Percentiles rank a stretch among this genome's conserved stretches.
Evolutionary conservation across 2,113 vertebrate genomes (phyloP).

Genomic region (Pitta sordida): DNA sequence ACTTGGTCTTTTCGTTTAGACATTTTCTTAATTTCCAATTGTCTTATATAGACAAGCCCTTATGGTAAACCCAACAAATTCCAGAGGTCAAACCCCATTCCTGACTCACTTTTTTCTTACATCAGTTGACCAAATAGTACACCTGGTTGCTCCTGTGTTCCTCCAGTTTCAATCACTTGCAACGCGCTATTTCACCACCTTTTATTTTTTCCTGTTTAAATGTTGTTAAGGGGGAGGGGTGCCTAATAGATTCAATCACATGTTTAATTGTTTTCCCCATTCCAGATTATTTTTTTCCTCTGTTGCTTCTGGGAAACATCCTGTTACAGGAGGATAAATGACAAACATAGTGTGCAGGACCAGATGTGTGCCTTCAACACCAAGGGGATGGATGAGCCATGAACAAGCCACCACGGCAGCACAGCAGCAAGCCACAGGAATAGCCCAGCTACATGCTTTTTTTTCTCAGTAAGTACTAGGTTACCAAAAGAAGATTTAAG

Average conservation of each 20-base stretch:
- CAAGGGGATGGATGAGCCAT: background rate
- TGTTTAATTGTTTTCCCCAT: background rate
- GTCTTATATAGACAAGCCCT: background rate
- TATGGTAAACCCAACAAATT: background rate
- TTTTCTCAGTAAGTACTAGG: background rate
- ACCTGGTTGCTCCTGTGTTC: background rate
- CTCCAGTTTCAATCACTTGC: background rate
- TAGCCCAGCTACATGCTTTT: background rate
- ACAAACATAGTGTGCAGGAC: background rate
- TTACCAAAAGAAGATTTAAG: background rate
- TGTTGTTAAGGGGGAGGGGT: background rate
- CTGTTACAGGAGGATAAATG: background rate
- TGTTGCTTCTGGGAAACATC: background rate
- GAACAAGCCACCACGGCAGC: background rate
- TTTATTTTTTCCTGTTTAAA: background rate
- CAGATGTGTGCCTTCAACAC: conserved; percentile 1
- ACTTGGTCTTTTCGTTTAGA: background rate
- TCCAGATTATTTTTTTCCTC: background rate
- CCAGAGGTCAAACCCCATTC: background rate
- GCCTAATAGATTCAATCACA: background rate
- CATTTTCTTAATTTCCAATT: background rate
- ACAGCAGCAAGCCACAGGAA: background rate
- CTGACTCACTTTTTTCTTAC: background rate
- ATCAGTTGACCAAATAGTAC: background rate
- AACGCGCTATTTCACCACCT: background rate